These are phyloP conservation scores for Xanthia icteritia DNA, from an alignment of 2,888 invertebrate genomes.

Conservation along the genomic window DNA sequence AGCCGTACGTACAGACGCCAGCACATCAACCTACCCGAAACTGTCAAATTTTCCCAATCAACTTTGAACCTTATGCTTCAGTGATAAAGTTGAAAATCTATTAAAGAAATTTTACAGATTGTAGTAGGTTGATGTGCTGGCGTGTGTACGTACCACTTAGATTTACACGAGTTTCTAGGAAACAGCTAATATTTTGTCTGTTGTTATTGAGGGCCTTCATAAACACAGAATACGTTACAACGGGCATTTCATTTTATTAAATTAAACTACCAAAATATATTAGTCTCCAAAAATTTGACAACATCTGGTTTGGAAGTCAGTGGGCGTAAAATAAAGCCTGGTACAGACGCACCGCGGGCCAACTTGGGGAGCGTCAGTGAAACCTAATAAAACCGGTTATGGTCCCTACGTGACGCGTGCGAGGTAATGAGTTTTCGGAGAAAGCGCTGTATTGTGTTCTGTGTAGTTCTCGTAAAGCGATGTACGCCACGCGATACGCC, in stretches of 20 bases:
- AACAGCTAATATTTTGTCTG: not conserved
- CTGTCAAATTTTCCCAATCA: no score
- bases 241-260: not conserved
- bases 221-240: not conserved
- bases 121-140: no score
- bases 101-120: no score
- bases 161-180: not conserved
- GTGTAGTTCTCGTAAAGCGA: conserved; percentile 73
- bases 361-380: conserved; percentile 81
- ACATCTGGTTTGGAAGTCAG: conserved; percentile 61
- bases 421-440: conserved; percentile 89
- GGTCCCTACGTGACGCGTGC: conserved; percentile 88
- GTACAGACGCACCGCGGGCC: conserved; percentile 72
- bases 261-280: conserved; percentile 22
- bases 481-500: conserved; percentile 50
- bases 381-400: conserved; percentile 89
- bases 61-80: no score
- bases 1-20: conserved; percentile 3
- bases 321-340: conserved; percentile 74
- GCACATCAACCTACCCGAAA: no score
- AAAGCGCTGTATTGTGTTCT: conserved; percentile 80
- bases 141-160: not conserved
- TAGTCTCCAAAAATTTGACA: conserved; percentile 35
- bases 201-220: not conserved
- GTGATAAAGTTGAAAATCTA: no score